A percentile compares a stretch with the other conserved stretches of the same genome.
Evolutionary conservation across 2,113 vertebrate species (phyloP).

Genomic region (Datnioides undecimradiatus): DNA sequence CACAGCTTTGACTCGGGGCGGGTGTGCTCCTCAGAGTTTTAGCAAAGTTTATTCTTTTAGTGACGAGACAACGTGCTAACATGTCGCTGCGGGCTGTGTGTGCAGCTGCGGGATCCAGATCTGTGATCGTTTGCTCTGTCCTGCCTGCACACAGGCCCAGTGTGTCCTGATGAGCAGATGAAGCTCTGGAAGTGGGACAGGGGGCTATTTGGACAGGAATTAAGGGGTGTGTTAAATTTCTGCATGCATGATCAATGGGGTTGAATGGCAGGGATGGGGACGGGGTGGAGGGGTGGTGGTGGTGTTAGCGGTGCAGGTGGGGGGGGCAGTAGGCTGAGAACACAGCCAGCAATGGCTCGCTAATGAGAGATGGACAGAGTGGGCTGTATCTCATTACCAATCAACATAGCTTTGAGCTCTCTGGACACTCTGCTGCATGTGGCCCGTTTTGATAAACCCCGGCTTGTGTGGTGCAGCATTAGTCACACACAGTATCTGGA

Average conservation of each 20-base stretch:
- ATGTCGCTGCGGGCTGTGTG: too few relatives aligned
- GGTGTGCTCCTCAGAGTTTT: too few relatives aligned
- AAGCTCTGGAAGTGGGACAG: constrained; percentile 76
- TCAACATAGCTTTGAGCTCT: constrained; percentile 75
- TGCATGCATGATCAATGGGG: constrained; percentile 88
- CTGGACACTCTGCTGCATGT: constrained; percentile 70
- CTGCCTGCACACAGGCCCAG: constrained; percentile 41
- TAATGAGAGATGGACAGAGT: constrained; percentile 76
- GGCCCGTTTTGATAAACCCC: constrained; percentile 77
- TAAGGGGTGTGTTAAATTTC: constrained; percentile 84
- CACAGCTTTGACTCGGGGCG: constrained; percentile 50
- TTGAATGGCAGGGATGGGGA: constrained; percentile 68
- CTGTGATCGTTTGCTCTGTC: constrained; percentile 40
- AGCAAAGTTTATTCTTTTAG: too few relatives aligned
- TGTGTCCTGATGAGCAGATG: constrained; percentile 60
- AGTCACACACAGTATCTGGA: constrained; percentile 74
- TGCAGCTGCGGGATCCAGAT: constrained; percentile 43
- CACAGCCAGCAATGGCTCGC: constrained; percentile 68
- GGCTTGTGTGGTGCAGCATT: constrained; percentile 73
- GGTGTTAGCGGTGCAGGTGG: not conserved
- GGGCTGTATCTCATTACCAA: constrained; percentile 79
- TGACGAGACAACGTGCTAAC: too few relatives aligned
- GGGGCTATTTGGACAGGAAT: constrained; percentile 79
- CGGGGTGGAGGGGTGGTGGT: not conserved
- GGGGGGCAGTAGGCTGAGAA: constrained; percentile 29